Conservation (phyloP, 2,797 vertebrate genomes). For the Selene dorsalis region DNA sequence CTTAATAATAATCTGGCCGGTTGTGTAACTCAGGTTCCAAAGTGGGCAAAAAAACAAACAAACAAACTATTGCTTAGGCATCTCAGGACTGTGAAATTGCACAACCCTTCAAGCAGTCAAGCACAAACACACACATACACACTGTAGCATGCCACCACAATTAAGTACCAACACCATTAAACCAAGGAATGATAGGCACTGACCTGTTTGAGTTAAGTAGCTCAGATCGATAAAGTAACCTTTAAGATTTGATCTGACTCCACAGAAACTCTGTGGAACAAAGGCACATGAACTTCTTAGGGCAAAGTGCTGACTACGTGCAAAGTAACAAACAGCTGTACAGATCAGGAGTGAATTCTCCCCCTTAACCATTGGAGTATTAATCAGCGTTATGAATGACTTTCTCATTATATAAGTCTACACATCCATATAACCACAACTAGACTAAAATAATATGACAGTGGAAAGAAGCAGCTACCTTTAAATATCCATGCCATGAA, state of each 20-base stretch:
- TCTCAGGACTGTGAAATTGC: neutral
- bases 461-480: neutral
- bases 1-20: conserved; percentile 2
- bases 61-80: neutral
- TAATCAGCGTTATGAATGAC: neutral
- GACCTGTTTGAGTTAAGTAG: neutral
- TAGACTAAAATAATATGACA: neutral
- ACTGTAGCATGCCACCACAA: neutral
- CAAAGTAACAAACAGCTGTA: neutral
- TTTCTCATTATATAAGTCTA: neutral
- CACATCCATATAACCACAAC: neutral
- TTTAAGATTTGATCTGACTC: neutral
- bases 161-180: neutral
- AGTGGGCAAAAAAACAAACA: too few species aligned
- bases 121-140: neutral
- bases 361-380: neutral
- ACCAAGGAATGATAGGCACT: neutral
- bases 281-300: neutral
- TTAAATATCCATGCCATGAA: neutral
- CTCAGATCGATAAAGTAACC: neutral
- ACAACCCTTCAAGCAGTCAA: neutral
- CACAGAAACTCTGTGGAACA: neutral
- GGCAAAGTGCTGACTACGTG: neutral
- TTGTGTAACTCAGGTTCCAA: conserved; percentile 9
- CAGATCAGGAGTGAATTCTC: neutral